Percentiles rank a stretch among this genome's conserved stretches.
phyloP scores from a whole-genome alignment of 2,113 vertebrate genomes.

The Atrichornis clamosus region DNA sequence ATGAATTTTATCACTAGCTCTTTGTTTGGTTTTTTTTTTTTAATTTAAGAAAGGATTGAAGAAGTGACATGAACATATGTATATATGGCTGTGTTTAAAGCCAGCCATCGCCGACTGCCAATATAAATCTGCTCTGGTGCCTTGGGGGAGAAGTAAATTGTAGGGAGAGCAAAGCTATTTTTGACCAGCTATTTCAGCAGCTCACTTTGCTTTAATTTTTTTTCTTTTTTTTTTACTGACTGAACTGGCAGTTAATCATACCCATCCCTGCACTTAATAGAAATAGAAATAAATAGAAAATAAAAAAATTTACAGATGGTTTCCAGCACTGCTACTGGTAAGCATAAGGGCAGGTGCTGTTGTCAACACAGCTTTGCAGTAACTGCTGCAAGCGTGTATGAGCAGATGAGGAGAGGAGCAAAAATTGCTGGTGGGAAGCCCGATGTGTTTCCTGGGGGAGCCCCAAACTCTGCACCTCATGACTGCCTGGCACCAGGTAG shows the following conservation, averaged over 20 bases:
- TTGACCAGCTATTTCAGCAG: constrained; percentile 17
- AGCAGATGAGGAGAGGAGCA: background rate
- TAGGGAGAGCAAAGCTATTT: constrained; percentile 34
- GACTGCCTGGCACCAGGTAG: background rate
- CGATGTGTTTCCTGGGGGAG: fast-evolving
- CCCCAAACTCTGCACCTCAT: background rate
- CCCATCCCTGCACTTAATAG: background rate
- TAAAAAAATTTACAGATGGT: background rate
- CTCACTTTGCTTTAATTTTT: background rate
- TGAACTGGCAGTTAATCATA: background rate
- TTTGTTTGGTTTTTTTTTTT: background rate
- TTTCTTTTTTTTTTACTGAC: background rate
- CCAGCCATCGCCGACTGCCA: background rate
- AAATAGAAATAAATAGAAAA: background rate
- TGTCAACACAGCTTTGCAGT: background rate
- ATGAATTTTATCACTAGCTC: background rate
- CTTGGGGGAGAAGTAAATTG: background rate
- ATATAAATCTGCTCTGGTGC: constrained; percentile 10
- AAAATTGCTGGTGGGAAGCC: background rate
- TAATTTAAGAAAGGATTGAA: background rate
- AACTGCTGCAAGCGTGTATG: fast-evolving
- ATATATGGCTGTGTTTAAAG: background rate
- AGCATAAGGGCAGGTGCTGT: background rate
- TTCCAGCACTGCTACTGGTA: background rate
- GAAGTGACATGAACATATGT: background rate